Evolutionary conservation across 2,113 vertebrate species (phyloP).

Genomic region (Corapipo altera): DNA sequence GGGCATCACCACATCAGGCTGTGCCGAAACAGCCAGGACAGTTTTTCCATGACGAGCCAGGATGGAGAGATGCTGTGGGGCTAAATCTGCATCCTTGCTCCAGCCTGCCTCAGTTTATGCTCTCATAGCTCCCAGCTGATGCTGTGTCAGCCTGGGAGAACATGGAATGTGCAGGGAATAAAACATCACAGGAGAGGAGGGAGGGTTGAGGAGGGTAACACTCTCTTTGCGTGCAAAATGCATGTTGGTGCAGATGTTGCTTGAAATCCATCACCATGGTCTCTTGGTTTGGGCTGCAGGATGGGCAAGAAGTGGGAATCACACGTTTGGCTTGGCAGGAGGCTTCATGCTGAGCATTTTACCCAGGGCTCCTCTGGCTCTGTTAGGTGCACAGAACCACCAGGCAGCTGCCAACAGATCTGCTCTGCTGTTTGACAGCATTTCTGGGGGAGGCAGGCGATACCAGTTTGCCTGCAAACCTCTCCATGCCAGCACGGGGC

Average conservation of each 20-base stretch:
- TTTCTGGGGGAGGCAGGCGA: neutral
- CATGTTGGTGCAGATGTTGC: neutral
- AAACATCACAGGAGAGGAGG: neutral
- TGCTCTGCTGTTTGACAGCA: neutral
- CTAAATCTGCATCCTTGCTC: neutral
- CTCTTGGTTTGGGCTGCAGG: neutral
- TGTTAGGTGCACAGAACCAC: neutral
- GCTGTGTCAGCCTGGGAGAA: neutral
- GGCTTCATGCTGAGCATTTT: neutral
- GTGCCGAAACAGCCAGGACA: neutral
- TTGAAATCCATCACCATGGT: neutral
- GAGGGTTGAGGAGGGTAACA: neutral
- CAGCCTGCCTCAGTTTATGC: neutral
- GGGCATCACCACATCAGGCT: rapidly evolving
- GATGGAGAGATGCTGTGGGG: neutral
- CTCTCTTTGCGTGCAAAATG: neutral
- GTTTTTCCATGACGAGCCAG: neutral
- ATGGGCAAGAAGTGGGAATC: neutral
- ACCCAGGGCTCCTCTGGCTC: neutral
- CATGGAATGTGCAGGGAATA: rapidly evolving
- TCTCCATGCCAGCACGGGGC: neutral
- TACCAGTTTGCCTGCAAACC: neutral
- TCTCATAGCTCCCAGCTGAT: neutral
- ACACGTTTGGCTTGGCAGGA: neutral
- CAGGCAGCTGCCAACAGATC: neutral